A percentile compares a stretch with the other conserved stretches of the same genome.
Conservation (phyloP, 2,888 invertebrate species). For the Netelia inedita region DNA sequence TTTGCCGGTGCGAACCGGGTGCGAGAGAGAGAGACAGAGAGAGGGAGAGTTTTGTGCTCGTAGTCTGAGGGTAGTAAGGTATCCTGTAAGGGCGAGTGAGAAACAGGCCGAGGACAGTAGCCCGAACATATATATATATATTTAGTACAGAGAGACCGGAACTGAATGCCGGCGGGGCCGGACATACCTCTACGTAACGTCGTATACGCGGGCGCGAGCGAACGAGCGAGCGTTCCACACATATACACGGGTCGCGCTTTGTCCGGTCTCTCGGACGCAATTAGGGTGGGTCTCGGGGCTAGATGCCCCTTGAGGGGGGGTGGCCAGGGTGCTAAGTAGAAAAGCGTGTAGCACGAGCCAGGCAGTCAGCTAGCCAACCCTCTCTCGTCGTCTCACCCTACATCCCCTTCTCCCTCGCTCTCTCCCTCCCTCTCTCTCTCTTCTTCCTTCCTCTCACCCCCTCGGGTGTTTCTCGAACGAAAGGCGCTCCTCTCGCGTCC, state of each 20-base stretch:
- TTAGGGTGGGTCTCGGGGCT: slow-evolving; percentile 83
- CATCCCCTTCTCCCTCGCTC: slow-evolving; percentile 31
- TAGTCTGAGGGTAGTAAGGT: slow-evolving; percentile 57
- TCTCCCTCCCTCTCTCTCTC: slow-evolving; percentile 36
- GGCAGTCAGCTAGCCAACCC: slow-evolving; percentile 71
- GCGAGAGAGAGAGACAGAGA: slow-evolving; percentile 39
- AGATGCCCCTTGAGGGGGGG: slow-evolving; percentile 81
- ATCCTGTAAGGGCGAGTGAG: slow-evolving; percentile 61
- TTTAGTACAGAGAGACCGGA: slow-evolving; percentile 75
- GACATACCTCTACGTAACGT: slow-evolving; percentile 79
- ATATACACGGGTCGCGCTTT: slow-evolving; percentile 83
- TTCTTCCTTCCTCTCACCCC: slow-evolving; percentile 54
- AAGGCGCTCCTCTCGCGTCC: slow-evolving; percentile 64
- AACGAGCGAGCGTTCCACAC: slow-evolving; percentile 71
- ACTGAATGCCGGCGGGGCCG: slow-evolving; percentile 81
- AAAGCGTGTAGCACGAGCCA: slow-evolving; percentile 83
- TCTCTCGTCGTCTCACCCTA: slow-evolving; percentile 41
- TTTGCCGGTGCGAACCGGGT: slow-evolving; percentile 38
- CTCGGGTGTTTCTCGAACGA: slow-evolving; percentile 60
- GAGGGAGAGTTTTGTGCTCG: slow-evolving; percentile 47
- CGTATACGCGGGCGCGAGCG: not conserved
- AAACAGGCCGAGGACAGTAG: slow-evolving; percentile 60
- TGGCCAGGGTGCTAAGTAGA: slow-evolving; percentile 83
- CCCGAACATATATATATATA: slow-evolving; percentile 20
- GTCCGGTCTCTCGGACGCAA: slow-evolving; percentile 85